Base-by-base conservation (phyloP, 92 coral and sea anemone species). In the Virgularia gustaviana region DNA sequence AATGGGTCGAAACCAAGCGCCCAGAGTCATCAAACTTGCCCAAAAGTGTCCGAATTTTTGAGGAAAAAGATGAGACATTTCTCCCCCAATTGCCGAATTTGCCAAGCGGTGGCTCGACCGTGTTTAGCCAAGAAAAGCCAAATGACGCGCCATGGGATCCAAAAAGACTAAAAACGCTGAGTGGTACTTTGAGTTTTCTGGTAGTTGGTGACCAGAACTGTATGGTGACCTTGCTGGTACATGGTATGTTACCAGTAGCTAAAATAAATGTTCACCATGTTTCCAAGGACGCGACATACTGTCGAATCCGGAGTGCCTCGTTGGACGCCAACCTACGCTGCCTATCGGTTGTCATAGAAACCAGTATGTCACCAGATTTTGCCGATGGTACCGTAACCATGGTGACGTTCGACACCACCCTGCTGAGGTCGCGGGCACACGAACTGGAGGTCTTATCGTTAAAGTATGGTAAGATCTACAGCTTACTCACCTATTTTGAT, bases 21-120 rank as follows among this genome's bases (percentile, higher is more conserved):
- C 73, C 82, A 43, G 58, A 33, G 10, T 12, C 77, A 11, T 36
- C 76, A 16, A 65, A 42, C 0, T 56, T 57, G 42, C 58, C 60
- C 39, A 66, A 55, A 20, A 58, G 65, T 13, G 71, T 54, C 41
- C 77, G 84, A 5, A 82, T 85, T 47, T 86, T 81, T 55, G 85
- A 79, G 1, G 99, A 89, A 77, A 87, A 85, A 25, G 87, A 91
- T 0, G 87, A 83, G 35, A 51, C 83, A 2, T 85, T 76, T 36
- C 95, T 94, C 13, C 99, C 99, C 0, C 49, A 80, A 28, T 79
- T 94, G 22, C 91, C 96, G 42, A 85, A 83, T 54, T 80, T 94
- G 1, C 96, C 96, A 0, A 89, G 83, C 75, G 76, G 94, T 13
- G 91, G 96, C 0, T 91, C 91, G 27, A 85, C 96, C 0, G 62